Evolutionary conservation across 1,140 invertebrate genomes (phyloP).

Genomic region (Pseudomyrmex concolor): DNA sequence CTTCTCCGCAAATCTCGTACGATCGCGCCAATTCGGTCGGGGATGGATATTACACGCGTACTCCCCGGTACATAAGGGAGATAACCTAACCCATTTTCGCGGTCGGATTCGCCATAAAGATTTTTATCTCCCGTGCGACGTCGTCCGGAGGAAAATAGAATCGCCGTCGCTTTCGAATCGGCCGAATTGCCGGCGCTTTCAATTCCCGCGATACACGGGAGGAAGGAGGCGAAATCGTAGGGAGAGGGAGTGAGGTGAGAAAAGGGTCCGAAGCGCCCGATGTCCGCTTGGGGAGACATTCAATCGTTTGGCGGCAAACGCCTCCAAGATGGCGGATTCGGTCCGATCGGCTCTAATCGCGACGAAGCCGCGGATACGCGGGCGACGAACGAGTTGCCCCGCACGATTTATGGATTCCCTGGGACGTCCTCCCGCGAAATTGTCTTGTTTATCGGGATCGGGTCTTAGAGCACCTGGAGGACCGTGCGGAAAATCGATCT

Average conservation of each 20-base stretch:
- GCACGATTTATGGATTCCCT: conserved; percentile 71
- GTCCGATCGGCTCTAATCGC: conserved; percentile 67
- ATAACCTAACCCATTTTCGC: conserved; percentile 63
- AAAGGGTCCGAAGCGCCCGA: conserved; percentile 54
- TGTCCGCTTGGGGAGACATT: conserved; percentile 75
- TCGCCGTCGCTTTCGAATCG: conserved; percentile 64
- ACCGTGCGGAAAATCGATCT: conserved; percentile 38
- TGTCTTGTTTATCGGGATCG: conserved; percentile 69
- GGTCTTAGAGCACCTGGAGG: conserved; percentile 60
- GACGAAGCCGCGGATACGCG: conserved; percentile 51
- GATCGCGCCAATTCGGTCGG: conserved; percentile 28
- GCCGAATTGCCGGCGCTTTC: conserved; percentile 63
- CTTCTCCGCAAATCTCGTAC: conserved; percentile 8
- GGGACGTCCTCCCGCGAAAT: conserved; percentile 69
- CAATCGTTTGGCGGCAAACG: conserved; percentile 73
- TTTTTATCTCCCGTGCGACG: conserved; percentile 61
- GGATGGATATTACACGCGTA: conserved; percentile 6
- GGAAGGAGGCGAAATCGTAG: background rate
- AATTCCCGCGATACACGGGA: conserved; percentile 67
- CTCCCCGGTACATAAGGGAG: conserved; percentile 24
- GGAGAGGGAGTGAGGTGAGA: background rate
- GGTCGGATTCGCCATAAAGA: conserved; percentile 69
- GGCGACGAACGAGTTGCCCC: conserved; percentile 16
- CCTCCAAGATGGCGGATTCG: conserved; percentile 72
- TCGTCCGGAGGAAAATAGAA: conserved; percentile 70